A percentile compares a stretch with the other conserved stretches of the same genome.
Evolutionary conservation across 2,113 vertebrate species (phyloP).

Genomic region (Camelus bactrianus): DNA sequence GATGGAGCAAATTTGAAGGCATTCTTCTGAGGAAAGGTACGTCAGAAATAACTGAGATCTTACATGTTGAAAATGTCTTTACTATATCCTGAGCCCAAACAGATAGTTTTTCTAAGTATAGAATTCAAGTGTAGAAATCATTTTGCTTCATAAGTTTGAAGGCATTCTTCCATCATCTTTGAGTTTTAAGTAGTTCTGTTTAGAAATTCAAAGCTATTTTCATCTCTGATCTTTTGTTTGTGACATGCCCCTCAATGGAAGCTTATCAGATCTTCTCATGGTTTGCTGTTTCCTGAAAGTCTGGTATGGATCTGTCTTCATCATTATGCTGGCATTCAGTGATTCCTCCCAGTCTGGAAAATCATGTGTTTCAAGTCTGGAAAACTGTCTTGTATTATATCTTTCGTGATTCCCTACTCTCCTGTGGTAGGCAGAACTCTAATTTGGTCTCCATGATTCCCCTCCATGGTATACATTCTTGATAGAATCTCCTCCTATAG

Average conservation of each 20-base stretch:
- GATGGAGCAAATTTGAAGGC: neutral
- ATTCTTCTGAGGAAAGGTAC: conserved; percentile 13
- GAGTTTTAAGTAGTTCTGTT: neutral
- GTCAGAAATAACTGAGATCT: neutral
- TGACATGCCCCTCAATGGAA: neutral
- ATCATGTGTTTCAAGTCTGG: neutral
- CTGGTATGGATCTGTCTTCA: neutral
- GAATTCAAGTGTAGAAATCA: neutral
- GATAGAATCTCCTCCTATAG: neutral
- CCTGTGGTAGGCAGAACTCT: neutral
- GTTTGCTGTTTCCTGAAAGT: neutral
- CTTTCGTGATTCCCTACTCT: neutral
- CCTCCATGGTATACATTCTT: no score
- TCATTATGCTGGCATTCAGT: neutral
- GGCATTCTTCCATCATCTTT: neutral
- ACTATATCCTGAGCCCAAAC: conserved; percentile 7
- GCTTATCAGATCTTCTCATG: neutral
- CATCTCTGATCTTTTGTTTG: neutral
- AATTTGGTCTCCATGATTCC: neutral
- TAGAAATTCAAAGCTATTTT: neutral
- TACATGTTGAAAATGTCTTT: neutral
- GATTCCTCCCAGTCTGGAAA: neutral
- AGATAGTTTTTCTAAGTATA: neutral
- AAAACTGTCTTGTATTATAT: neutral
- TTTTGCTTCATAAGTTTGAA: conserved; percentile 30